phyloP scores from a whole-genome alignment of 2,888 invertebrate species.

The Thymelicus lineola region DNA sequence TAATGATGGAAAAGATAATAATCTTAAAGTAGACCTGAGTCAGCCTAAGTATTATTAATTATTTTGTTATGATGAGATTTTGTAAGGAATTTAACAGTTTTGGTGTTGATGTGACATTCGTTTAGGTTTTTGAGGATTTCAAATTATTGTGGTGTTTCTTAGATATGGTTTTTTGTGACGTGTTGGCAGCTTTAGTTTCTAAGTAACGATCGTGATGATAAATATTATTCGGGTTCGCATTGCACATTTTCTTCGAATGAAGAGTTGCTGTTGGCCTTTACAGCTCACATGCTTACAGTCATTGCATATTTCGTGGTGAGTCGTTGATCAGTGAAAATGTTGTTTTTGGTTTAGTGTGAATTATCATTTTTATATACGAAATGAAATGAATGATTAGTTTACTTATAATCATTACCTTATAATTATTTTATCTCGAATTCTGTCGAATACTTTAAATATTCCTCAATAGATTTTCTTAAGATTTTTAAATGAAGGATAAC shows the following conservation, averaged over 20 bases:
- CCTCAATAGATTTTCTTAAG: too few species aligned
- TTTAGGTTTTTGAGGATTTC: slow-evolving; percentile 6
- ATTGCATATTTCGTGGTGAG: neutral
- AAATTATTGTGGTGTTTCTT: slow-evolving; percentile 14
- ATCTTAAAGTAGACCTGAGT: slow-evolving; percentile 60
- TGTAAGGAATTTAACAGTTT: slow-evolving; percentile 29
- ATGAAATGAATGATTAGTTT: too few species aligned
- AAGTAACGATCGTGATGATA: slow-evolving; percentile 16
- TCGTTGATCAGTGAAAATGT: slow-evolving; percentile 4
- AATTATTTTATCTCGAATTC: too few species aligned
- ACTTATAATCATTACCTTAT: too few species aligned
- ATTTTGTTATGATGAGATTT: slow-evolving; percentile 42
- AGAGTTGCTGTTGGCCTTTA: too few species aligned
- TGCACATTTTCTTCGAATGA: too few species aligned
- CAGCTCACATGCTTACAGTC: too few species aligned
- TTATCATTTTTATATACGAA: too few species aligned
- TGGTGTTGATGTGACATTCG: slow-evolving; percentile 18
- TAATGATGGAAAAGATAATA: slow-evolving; percentile 53
- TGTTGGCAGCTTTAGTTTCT: slow-evolving; percentile 27
- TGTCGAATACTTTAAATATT: too few species aligned
- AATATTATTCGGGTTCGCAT: slow-evolving; percentile 5
- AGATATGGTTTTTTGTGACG: slow-evolving; percentile 19
- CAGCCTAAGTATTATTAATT: slow-evolving; percentile 74
- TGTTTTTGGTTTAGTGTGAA: neutral
- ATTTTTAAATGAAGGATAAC: too few species aligned